Evolutionary conservation across 2,113 vertebrate genomes (phyloP).

Genomic region (Fulica atra): DNA sequence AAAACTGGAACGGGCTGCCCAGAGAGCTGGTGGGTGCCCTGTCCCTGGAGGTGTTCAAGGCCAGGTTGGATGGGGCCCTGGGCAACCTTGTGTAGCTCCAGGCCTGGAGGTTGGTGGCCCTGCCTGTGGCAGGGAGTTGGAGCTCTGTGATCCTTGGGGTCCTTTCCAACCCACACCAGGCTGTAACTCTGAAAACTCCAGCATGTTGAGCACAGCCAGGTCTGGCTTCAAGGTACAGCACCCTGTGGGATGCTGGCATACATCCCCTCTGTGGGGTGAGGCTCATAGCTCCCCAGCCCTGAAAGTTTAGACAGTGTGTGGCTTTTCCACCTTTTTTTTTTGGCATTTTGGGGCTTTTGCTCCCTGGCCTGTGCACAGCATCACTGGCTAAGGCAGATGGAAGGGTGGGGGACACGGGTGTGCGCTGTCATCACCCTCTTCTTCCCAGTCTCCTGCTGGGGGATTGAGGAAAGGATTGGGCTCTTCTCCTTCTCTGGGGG

Average conservation of each 20-base stretch:
- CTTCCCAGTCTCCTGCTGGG: neutral
- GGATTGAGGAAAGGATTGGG: too few relatives aligned
- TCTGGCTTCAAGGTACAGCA: neutral
- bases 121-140: too few relatives aligned
- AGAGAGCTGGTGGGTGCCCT: too few relatives aligned
- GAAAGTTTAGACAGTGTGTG: neutral
- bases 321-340: neutral
- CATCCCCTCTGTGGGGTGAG: neutral
- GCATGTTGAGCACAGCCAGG: rapidly evolving
- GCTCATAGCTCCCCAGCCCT: neutral
- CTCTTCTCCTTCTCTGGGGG: neutral
- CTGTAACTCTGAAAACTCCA: neutral
- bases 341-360: neutral
- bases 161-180: too few relatives aligned
- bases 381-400: neutral
- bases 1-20: neutral
- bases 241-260: rapidly evolving
- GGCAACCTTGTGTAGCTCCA: too few relatives aligned
- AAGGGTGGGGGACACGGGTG: neutral
- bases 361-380: neutral
- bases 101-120: too few relatives aligned
- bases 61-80: too few relatives aligned
- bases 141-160: too few relatives aligned
- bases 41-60: too few relatives aligned
- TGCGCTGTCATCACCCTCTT: neutral